Evolutionary conservation across 2,113 vertebrate species (phyloP), one percentile per base, ranked within the genome.

Genomic region (Eublepharis macularius): DNA sequence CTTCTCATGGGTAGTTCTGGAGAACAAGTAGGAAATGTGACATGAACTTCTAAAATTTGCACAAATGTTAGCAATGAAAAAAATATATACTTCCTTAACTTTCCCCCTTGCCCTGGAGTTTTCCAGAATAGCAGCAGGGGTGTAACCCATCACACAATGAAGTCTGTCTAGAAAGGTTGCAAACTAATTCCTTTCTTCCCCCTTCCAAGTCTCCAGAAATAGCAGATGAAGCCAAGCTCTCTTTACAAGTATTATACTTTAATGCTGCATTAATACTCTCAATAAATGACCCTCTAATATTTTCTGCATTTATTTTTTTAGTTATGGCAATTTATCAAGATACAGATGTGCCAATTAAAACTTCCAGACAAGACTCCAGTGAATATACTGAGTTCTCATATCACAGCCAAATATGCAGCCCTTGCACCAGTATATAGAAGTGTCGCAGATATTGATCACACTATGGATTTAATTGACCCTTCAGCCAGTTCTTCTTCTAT

Each of bases 1-100:
- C 3, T 1, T 73, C 91, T 69, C 72, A 17, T 21, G 57, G 41
- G n/a, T 60, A 43, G 24, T 36, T 76, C 81, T 45, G 14, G 21
- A 60, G 70, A 84, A 84, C 0, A 0, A 82, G 69, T 81, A 86
- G 80, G 82, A 91, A 36, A 82, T 76, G 21, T 68, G 49, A 74
- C 47, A 82, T 2, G 43, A 26, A 86, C 63, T 69, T 1, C 2
- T 78, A 72, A 89, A 86, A 87, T 90, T 87, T 91, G 74, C n/a
- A 41, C 79, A 90, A 86, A 73, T 87, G 81, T 4, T 85, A 76
- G 32, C 85, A 91, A 83, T 36, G 34, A 17, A 12, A 88, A 74
- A 90, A 57, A 14, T 2, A 89, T n/a, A 49, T 86, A 84, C 2
- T 39, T 89, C 73, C 45, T 51, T 85, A 60, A 34, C n/a, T 90